A percentile compares a stretch with the other conserved stretches of the same genome.
phyloP scores from a whole-genome alignment of 2,113 vertebrate species.

The Toxostoma redivivum region DNA sequence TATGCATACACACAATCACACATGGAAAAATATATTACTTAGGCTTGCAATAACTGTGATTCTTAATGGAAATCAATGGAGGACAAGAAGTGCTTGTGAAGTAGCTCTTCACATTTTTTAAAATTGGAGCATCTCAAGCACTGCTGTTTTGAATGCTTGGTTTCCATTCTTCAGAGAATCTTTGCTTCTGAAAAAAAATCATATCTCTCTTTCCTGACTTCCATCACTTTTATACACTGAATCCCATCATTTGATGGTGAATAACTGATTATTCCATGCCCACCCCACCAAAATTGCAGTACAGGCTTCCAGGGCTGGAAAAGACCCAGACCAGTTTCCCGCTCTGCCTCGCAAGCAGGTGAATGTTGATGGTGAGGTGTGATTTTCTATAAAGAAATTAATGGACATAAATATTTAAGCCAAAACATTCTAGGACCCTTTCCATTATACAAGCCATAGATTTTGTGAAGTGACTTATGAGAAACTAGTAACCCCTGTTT shows the following conservation, averaged over 20 bases:
- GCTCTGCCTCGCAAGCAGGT: neutral
- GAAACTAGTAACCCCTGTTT: neutral
- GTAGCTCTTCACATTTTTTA: conserved; percentile 11
- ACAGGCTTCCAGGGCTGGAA: neutral
- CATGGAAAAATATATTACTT: neutral
- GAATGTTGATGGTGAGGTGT: neutral
- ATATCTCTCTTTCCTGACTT: neutral
- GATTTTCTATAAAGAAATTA: neutral
- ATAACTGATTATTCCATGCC: neutral
- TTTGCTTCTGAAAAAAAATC: neutral
- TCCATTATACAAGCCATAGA: neutral
- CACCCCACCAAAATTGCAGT: neutral
- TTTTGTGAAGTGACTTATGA: neutral
- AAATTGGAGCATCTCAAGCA: neutral
- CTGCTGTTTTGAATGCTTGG: neutral
- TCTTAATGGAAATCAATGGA: neutral
- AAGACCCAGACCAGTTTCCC: neutral
- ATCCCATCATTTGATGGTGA: neutral
- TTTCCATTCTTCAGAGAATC: neutral
- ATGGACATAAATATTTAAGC: neutral
- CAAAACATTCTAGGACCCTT: neutral
- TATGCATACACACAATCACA: neutral
- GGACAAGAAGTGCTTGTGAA: neutral
- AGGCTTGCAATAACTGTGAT: neutral
- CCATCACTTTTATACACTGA: neutral